These are phyloP conservation scores for Lepidurus couesii DNA, from an alignment of 1,140 invertebrate genomes.

Conservation along the genomic window DNA sequence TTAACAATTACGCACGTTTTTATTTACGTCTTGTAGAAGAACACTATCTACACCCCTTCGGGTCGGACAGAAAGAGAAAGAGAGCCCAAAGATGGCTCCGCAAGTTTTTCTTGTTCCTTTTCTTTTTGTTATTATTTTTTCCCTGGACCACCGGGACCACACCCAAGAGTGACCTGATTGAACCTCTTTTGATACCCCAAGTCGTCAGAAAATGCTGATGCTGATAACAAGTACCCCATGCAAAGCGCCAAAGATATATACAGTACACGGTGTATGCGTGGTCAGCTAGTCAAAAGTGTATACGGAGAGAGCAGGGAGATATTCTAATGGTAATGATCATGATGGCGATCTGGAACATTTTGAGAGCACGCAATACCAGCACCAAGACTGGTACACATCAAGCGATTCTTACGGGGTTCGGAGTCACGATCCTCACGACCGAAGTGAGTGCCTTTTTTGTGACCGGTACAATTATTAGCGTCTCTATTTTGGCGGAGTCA, in stretches of 20 bases:
- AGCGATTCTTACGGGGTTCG: background rate
- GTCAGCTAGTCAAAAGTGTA: background rate
- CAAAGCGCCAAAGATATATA: no score
- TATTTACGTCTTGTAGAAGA: background rate
- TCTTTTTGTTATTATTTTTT: background rate
- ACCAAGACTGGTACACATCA: background rate
- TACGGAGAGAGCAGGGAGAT: background rate
- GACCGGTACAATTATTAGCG: constrained; percentile 2
- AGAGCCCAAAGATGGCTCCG: background rate
- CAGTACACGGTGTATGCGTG: no score
- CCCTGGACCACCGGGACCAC: background rate
- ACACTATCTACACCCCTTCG: background rate
- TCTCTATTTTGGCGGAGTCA: constrained; percentile 15
- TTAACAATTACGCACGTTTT: background rate
- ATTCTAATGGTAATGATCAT: constrained; percentile 15
- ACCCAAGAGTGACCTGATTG: constrained; percentile 12
- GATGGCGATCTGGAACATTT: constrained; percentile 4
- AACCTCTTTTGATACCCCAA: background rate
- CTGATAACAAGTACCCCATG: background rate
- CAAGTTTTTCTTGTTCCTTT: background rate
- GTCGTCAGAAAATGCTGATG: background rate
- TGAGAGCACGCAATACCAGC: background rate
- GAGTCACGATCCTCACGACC: constrained; percentile 7
- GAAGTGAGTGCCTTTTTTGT: constrained; percentile 1
- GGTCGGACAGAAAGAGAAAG: background rate